A percentile compares a stretch with the other conserved stretches of the same genome.
These are phyloP conservation scores for Galago senegalensis DNA, from an alignment of 2,797 vertebrate genomes.

Conservation along the genomic window DNA sequence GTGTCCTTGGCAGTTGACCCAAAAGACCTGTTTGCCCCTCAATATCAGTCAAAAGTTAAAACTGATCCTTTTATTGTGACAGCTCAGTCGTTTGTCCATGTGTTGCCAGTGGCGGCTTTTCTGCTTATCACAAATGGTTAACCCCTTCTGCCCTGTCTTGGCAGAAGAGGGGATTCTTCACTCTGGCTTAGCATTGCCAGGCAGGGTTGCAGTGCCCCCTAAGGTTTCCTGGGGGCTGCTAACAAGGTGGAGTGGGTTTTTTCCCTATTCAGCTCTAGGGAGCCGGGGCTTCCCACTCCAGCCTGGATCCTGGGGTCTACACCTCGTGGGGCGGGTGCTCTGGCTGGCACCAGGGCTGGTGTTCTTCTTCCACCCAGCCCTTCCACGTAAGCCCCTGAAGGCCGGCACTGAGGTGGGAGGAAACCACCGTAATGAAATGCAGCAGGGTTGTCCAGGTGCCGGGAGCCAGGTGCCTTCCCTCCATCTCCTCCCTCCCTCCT, in stretches of 20 bases:
- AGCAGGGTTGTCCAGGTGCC: rapidly evolving
- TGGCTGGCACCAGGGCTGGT: not conserved
- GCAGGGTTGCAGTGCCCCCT: too few relatives aligned
- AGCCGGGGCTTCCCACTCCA: not conserved
- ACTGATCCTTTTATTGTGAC: not conserved
- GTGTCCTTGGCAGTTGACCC: not conserved
- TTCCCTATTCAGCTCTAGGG: not conserved
- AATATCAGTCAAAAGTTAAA: not conserved
- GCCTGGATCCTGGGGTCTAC: not conserved
- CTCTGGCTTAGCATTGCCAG: not conserved
- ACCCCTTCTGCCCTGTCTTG: not conserved
- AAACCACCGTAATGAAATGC: not conserved
- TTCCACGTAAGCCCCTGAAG: not conserved
- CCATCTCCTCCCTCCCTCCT: rapidly evolving
- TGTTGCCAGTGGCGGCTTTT: not conserved
- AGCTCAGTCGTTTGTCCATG: not conserved
- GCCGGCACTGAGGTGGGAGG: not conserved
- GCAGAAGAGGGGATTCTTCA: not conserved
- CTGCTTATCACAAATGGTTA: not conserved
- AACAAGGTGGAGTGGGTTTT: not conserved
- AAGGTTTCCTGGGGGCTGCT: not conserved
- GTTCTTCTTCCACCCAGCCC: too few relatives aligned
- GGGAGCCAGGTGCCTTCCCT: not conserved
- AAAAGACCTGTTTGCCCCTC: not conserved
- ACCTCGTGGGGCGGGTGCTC: not conserved